Conservation (phyloP, 2,113 vertebrate species). For the Isichthys henryi region DNA sequence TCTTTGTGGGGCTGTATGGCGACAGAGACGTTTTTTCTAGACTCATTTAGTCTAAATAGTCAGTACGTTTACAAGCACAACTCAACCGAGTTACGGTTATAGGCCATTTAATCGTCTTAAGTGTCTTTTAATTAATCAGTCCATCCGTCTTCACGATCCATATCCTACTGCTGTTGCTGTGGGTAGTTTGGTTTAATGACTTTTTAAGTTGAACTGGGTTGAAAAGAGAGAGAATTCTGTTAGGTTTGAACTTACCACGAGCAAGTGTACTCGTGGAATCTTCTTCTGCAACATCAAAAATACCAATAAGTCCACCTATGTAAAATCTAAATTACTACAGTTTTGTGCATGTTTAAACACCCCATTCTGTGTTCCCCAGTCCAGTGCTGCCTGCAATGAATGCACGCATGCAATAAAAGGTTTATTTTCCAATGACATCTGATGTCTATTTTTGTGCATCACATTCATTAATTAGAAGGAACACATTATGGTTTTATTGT, state of each 20-base stretch:
- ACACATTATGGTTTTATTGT: not conserved
- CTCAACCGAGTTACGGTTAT: too few relatives aligned
- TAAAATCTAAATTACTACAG: not conserved
- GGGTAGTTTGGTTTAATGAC: too few relatives aligned
- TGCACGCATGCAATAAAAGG: not conserved
- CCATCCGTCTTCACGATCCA: too few relatives aligned
- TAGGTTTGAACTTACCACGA: too few relatives aligned
- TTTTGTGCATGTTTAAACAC: not conserved
- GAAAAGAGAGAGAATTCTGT: not conserved
- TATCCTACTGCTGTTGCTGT: too few relatives aligned
- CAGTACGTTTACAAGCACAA: too few relatives aligned
- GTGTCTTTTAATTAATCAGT: too few relatives aligned
- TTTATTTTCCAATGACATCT: not conserved
- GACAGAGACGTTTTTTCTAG: not conserved
- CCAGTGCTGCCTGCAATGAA: not conserved
- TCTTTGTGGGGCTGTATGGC: constrained; percentile 13
- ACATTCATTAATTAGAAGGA: not conserved
- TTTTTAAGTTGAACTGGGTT: not conserved
- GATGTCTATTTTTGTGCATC: not conserved
- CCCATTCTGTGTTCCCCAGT: not conserved
- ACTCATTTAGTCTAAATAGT: not conserved
- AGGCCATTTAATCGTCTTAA: too few relatives aligned
- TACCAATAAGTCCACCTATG: not conserved
- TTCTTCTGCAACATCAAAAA: not conserved
- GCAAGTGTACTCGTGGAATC: not conserved